Conservation (phyloP, 2,888 invertebrate genomes). For the Shargacucullia verbasci region DNA sequence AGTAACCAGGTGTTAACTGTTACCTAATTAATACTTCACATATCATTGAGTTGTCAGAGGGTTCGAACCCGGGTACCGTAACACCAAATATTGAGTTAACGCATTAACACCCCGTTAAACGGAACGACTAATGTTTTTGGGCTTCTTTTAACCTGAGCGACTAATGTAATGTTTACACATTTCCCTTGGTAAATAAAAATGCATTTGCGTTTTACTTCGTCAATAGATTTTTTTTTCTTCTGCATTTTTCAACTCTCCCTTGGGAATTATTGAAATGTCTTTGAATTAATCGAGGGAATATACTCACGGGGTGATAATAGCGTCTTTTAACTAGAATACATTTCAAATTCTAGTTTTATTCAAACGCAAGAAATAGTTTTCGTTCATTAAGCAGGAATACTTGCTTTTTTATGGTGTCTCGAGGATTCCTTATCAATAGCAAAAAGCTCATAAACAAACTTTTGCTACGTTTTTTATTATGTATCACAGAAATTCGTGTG, state of each 20-base stretch:
- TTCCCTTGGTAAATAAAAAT: constrained; percentile 17
- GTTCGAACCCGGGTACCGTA: constrained; percentile 54
- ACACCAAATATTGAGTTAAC: constrained; percentile 48
- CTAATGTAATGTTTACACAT: constrained; percentile 15
- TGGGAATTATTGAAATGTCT: constrained; percentile 2
- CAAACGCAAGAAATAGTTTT: constrained; percentile 20
- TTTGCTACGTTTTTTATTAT: not conserved
- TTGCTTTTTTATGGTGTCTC: not conserved
- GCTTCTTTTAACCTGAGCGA: constrained; percentile 13
- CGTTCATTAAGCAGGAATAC: constrained; percentile 15
- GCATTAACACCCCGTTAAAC: constrained; percentile 45
- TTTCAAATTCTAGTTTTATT: constrained; percentile 4
- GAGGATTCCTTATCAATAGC: not conserved
- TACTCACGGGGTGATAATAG: constrained; percentile 11
- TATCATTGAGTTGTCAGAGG: constrained; percentile 59
- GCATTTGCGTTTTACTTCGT: not conserved
- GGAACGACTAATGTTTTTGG: constrained; percentile 35
- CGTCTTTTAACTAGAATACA: not conserved
- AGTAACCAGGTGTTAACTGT: constrained; percentile 59
- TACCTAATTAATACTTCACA: constrained; percentile 61
- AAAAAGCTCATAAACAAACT: constrained; percentile 20
- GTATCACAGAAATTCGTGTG: constrained; percentile 11
- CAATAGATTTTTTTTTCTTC: not conserved
- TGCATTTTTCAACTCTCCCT: constrained; percentile 9
- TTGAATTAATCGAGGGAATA: constrained; percentile 25